Percentiles rank a stretch among this genome's conserved stretches.
Evolutionary conservation across 2,797 vertebrate genomes (phyloP).

Genomic region (Danio tinwini): DNA sequence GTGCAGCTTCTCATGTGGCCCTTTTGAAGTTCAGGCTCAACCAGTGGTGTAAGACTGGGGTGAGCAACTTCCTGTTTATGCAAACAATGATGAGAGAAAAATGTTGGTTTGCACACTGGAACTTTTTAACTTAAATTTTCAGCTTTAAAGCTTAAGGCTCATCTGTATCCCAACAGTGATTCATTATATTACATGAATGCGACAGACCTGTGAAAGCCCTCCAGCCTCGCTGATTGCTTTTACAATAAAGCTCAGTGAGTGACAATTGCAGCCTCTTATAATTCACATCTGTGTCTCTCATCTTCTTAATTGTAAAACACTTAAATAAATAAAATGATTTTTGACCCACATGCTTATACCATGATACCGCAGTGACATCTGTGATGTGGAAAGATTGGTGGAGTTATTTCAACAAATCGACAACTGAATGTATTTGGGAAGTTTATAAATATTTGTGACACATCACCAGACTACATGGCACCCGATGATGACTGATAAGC

Average conservation of each 20-base stretch:
- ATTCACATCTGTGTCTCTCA: constrained; percentile 60
- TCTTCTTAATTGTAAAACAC: constrained; percentile 50
- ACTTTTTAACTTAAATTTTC: not conserved
- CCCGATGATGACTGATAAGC: constrained; percentile 19
- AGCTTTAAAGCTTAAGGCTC: not conserved
- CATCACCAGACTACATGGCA: constrained; percentile 10
- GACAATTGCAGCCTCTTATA: constrained; percentile 62
- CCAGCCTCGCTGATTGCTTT: constrained; percentile 59
- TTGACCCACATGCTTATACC: constrained; percentile 5
- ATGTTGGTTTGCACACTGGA: not conserved
- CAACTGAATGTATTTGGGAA: not conserved
- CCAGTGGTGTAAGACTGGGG: not conserved
- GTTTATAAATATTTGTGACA: constrained; percentile 17
- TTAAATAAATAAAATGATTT: not conserved
- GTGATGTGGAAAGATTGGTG: not conserved
- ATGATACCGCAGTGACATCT: not conserved
- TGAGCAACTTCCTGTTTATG: not conserved
- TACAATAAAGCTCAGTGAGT: constrained; percentile 64
- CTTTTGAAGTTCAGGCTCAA: not conserved
- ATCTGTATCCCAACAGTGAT: constrained; percentile 4
- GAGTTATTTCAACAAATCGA: not conserved
- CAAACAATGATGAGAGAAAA: not conserved
- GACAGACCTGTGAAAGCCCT: constrained; percentile 57
- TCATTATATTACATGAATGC: constrained; percentile 38
- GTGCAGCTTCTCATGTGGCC: not conserved